phyloP scores from a whole-genome alignment of 1,140 invertebrate genomes.

The Bombus pyrosoma region DNA sequence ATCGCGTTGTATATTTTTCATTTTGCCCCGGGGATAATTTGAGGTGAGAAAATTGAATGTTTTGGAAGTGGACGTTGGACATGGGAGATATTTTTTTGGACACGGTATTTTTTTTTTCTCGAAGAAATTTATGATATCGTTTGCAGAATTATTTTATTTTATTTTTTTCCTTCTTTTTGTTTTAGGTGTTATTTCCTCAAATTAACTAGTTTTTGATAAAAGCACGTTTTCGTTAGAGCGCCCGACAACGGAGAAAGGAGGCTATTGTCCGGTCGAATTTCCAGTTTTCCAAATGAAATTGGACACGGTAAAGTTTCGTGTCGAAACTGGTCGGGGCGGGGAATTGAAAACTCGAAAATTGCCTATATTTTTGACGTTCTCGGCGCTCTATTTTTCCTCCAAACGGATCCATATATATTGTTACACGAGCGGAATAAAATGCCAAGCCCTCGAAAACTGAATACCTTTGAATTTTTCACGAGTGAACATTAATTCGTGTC shows the following conservation, averaged over 20 bases:
- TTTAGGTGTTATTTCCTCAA: neutral
- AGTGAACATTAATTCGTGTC: constrained; percentile 10
- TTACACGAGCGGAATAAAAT: constrained; percentile 16
- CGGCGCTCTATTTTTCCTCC: neutral
- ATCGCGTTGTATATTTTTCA: neutral
- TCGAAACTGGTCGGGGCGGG: neutral
- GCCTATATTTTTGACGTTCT: constrained; percentile 14
- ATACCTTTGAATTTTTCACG: constrained; percentile 18
- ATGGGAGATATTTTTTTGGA: neutral
- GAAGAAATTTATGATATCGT: neutral
- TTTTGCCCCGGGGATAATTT: neutral
- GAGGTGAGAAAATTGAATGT: neutral
- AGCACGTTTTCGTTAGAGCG: neutral
- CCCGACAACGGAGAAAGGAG: neutral
- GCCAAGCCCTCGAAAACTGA: neutral
- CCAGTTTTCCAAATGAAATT: constrained; percentile 22
- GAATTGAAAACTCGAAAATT: constrained; percentile 18
- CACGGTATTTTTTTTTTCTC: neutral
- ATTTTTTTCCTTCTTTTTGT: neutral
- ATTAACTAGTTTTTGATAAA: constrained; percentile 1
- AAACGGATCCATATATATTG: neutral
- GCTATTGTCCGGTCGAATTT: constrained; percentile 5
- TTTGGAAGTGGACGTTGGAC: neutral
- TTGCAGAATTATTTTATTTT: neutral
- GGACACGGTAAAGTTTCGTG: neutral